These are phyloP conservation scores for Henicopernis longicauda DNA, from an alignment of 2,113 vertebrate species.

Conservation along the genomic window DNA sequence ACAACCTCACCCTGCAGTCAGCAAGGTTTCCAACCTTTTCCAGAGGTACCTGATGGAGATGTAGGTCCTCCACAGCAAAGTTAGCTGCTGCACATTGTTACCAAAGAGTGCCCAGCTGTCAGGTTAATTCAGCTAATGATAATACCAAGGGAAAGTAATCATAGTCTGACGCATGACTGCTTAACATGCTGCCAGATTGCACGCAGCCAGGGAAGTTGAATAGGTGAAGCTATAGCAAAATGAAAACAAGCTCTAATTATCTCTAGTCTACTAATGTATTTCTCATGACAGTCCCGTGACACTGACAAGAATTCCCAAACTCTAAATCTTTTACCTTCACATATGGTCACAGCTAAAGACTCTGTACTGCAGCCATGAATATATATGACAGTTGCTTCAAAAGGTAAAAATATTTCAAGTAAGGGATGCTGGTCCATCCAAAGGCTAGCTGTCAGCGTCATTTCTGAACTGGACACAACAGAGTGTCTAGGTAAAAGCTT, in stretches of 20 bases:
- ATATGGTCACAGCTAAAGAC: not conserved
- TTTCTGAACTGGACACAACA: not conserved
- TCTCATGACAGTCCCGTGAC: not conserved
- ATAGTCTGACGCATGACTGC: accelerated
- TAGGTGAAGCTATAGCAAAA: not conserved
- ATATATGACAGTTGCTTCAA: not conserved
- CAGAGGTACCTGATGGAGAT: not conserved
- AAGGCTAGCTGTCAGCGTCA: not conserved
- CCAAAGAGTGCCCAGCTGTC: not conserved
- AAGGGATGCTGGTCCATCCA: not conserved
- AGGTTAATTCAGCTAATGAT: not conserved
- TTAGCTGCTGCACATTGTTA: not conserved
- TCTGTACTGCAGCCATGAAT: not conserved
- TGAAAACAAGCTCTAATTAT: not conserved
- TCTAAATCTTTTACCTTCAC: not conserved
- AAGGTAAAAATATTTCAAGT: slow-evolving; percentile 9
- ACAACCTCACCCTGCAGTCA: not conserved
- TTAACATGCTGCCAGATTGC: not conserved
- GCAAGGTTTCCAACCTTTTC: not conserved
- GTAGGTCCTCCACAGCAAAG: not conserved
- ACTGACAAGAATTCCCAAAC: not conserved
- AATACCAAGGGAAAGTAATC: not conserved
- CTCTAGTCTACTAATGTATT: not conserved
- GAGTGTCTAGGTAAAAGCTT: not conserved
- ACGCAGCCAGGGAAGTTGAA: not conserved